These are phyloP conservation scores for Percopsis omiscomaycus DNA, from an alignment of 2,797 vertebrate genomes.

Conservation along the genomic window DNA sequence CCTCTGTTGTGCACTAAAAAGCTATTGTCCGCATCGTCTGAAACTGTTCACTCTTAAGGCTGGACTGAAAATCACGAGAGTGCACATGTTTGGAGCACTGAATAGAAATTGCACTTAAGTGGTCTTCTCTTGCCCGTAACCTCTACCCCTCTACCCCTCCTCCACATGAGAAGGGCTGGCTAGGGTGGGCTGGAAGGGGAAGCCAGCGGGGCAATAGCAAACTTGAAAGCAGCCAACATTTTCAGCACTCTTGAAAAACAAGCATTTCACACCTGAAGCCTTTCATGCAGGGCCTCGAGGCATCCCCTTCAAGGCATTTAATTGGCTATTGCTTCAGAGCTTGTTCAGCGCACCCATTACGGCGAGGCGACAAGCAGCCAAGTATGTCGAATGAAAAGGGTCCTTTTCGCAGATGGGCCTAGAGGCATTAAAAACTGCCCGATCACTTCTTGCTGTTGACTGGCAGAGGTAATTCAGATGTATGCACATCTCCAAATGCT, in stretches of 20 bases:
- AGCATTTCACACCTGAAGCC: conserved; percentile 99
- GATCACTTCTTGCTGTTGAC: conserved; percentile 88
- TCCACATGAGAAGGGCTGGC: conserved; percentile 85
- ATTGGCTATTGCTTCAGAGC: conserved; percentile 98
- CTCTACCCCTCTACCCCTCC: conserved; percentile 78
- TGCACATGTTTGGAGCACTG: conserved; percentile 90
- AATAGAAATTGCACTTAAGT: conserved; percentile 99
- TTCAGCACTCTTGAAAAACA: conserved; percentile 98
- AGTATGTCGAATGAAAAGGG: conserved; percentile 93
- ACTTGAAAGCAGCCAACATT: conserved; percentile 98
- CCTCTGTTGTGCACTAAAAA: conserved; percentile 90
- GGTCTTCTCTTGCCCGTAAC: conserved; percentile 89
- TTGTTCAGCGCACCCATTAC: conserved; percentile 95
- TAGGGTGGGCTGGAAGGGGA: conserved; percentile 77
- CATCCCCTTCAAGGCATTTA: conserved; percentile 99
- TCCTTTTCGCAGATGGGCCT: conserved; percentile 88
- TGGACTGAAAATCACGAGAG: conserved; percentile 82
- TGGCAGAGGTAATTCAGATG: conserved; percentile 74
- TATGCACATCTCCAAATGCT: conserved; percentile 65
- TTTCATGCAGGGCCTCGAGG: conserved; percentile 92
- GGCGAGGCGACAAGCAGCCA: conserved; percentile 87
- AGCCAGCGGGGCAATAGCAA: conserved; percentile 78
- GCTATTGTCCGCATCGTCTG: conserved; percentile 91
- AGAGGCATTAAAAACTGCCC: conserved; percentile 82
- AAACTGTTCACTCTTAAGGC: conserved; percentile 85